phyloP scores from a whole-genome alignment of 1,140 invertebrate genomes.

The Mactra quadrangularis region DNA sequence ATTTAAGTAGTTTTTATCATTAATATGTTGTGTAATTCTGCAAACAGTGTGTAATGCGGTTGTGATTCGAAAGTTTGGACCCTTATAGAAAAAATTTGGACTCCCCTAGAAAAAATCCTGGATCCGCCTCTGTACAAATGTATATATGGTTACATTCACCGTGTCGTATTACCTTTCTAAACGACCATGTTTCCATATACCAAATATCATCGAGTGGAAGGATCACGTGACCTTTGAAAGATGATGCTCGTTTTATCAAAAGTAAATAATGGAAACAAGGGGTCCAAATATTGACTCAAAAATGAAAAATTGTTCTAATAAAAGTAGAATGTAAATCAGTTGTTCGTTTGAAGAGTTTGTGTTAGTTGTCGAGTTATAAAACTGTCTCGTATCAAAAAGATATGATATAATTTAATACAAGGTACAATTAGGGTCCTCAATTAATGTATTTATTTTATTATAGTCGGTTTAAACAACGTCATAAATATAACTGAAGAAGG shows the following conservation, averaged over 20 bases:
- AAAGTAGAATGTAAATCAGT: constrained; percentile 16
- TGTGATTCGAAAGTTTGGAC: too few relatives aligned
- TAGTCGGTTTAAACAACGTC: constrained; percentile 17
- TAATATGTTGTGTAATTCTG: too few relatives aligned
- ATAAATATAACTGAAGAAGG: background rate
- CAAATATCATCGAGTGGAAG: too few relatives aligned
- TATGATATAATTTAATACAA: constrained; percentile 38
- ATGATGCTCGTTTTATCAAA: constrained; percentile 34
- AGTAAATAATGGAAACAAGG: constrained; percentile 32
- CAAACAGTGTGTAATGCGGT: too few relatives aligned
- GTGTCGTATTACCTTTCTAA: too few relatives aligned
- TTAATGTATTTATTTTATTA: constrained; percentile 38
- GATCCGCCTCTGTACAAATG: too few relatives aligned
- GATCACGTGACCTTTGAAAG: constrained; percentile 5
- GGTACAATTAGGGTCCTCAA: constrained; percentile 12
- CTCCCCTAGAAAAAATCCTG: too few relatives aligned
- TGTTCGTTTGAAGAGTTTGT: background rate
- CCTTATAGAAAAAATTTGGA: too few relatives aligned
- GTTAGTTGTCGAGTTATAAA: constrained; percentile 12
- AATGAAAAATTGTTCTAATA: constrained; percentile 26
- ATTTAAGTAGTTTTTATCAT: too few relatives aligned
- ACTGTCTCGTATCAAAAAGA: constrained; percentile 35
- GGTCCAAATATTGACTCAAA: constrained; percentile 29
- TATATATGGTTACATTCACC: too few relatives aligned
- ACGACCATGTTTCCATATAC: too few relatives aligned